Evolutionary conservation across 2,797 vertebrate species (phyloP).

Genomic region (Takifugu rubripes): DNA sequence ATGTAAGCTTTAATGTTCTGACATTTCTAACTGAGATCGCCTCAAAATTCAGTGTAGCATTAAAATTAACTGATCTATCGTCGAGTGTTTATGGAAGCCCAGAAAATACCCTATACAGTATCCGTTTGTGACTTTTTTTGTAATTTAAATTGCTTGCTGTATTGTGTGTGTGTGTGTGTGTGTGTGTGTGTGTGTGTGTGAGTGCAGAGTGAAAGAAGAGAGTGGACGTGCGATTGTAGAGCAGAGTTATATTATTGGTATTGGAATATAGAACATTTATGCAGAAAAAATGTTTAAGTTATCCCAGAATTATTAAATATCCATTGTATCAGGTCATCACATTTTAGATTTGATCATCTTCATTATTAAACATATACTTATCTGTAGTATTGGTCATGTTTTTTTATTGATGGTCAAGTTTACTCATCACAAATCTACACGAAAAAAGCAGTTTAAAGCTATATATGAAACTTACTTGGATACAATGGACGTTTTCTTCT

Average conservation of each 20-base stretch:
- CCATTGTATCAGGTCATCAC: slow-evolving; percentile 80
- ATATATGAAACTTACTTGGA: too few species aligned
- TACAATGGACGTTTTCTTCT: too few species aligned
- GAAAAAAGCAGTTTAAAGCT: too few species aligned
- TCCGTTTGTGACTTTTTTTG: slow-evolving; percentile 74
- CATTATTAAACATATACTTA: slow-evolving; percentile 85
- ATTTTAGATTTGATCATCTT: slow-evolving; percentile 82
- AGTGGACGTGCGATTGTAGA: slow-evolving; percentile 79
- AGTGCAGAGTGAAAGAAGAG: slow-evolving; percentile 60
- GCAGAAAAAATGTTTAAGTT: slow-evolving; percentile 70
- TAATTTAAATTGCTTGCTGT: slow-evolving; percentile 73
- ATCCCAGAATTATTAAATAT: slow-evolving; percentile 81
- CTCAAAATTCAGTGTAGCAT: slow-evolving; percentile 83
- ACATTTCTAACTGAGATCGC: slow-evolving; percentile 86
- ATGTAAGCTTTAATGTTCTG: slow-evolving; percentile 91
- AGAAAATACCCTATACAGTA: slow-evolving; percentile 79
- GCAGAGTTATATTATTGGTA: slow-evolving; percentile 81
- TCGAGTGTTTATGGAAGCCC: slow-evolving; percentile 79
- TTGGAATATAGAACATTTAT: slow-evolving; percentile 78
- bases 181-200: too few species aligned
- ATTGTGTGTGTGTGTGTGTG: slow-evolving; percentile 56
- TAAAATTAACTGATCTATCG: slow-evolving; percentile 82
- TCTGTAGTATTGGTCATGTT: slow-evolving; percentile 63
- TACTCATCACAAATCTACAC: not conserved
- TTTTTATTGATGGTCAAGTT: not conserved